A percentile compares a stretch with the other conserved stretches of the same genome.
Evolutionary conservation across 2,888 invertebrate species (phyloP).

Genomic region (Trachelus iudaicus): DNA sequence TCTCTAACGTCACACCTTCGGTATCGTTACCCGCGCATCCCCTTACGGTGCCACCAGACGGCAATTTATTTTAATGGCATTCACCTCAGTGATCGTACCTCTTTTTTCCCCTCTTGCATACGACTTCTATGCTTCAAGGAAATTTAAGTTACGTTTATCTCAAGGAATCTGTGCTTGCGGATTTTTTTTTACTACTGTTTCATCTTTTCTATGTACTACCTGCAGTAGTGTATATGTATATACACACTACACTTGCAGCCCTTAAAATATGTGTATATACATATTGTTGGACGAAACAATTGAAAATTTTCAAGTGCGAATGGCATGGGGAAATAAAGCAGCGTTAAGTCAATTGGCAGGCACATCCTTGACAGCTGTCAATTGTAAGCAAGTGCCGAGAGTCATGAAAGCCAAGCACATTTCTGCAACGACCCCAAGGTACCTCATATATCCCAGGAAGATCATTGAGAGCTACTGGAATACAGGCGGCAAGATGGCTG

Average conservation of each 20-base stretch:
- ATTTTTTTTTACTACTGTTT: neutral
- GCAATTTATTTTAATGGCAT: neutral
- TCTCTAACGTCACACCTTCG: neutral
- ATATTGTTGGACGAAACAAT: neutral
- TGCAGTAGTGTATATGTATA: neutral
- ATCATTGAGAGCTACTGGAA: slow-evolving; percentile 1
- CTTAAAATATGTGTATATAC: no score
- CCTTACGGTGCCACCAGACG: neutral
- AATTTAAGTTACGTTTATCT: neutral
- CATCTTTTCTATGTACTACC: neutral
- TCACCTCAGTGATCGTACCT: neutral
- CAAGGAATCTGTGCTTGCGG: neutral
- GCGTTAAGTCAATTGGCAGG: neutral
- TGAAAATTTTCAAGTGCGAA: neutral
- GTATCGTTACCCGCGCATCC: neutral
- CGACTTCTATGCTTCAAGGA: neutral
- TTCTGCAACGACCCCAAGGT: neutral
- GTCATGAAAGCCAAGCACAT: neutral
- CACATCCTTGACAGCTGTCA: neutral
- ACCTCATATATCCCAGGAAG: neutral
- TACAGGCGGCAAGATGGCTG: neutral
- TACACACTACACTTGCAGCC: no score
- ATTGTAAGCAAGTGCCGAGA: neutral
- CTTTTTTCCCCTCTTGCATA: neutral
- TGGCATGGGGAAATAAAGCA: neutral